Evolutionary conservation across 2,888 invertebrate species (phyloP), one percentile per base, ranked within the genome.

Genomic region (Scaptomyza polygonia): DNA sequence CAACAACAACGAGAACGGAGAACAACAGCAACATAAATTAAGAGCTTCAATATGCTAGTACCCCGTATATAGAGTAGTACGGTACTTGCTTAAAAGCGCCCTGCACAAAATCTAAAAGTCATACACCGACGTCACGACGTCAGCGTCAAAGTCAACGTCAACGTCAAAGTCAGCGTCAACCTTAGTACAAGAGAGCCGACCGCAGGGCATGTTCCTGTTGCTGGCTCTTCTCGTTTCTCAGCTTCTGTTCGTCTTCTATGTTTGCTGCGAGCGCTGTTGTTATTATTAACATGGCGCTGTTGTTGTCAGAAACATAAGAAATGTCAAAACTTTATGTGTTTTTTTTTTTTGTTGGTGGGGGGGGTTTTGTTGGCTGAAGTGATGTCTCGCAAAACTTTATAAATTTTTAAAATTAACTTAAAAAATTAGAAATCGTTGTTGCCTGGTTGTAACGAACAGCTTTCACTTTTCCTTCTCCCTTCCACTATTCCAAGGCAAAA

Each of bases 251-350:
- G n/a, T n/a, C n/a, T n/a, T n/a, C n/a, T 34, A 43, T 51, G 42
- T 32, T 63, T 65, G 43, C 39, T 47, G 56, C 86, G 77, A 79
- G 59, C 76, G 67, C 70, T 79, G 72, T 82, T 81, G 39, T 39
- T 48, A 72, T 84, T 82, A 85, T 84, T 78, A 87, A 86, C 70
- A 77, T 73, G 64, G 51, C 67, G 52, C 56, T 74, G 73, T 67
- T 84, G 70, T 81, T 85, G 82, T 87, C 85, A 81, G 66, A 78
- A 82, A 87, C 85, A 87, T 83, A 85, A 87, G 85, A 83, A 85
- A 83, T 83, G 82, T 85, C 82, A 87, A 83, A 83, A 83, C 82
- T 83, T 83, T 82, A 71, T 64, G 47, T 54, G 39, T 56, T 25
- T 64, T 44, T 30, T 30, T 18, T 56, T 45, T 58, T 12, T 18